Conservation (phyloP, 2,888 invertebrate species). For the Pherbina coryleti region DNA sequence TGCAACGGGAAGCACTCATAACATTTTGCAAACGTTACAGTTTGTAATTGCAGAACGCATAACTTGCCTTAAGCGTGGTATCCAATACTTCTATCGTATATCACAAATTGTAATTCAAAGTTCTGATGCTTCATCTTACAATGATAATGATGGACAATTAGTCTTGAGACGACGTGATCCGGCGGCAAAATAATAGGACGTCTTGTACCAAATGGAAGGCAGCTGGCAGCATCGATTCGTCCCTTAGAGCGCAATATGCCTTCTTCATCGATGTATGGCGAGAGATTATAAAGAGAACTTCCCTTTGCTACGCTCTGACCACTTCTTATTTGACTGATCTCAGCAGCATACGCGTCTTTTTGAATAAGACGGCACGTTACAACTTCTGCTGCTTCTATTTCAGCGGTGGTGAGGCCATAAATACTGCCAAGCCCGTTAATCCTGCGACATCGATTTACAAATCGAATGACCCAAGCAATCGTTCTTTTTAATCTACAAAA, state of each 20-base stretch:
- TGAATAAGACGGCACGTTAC: neutral
- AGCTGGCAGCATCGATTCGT: conserved; percentile 39
- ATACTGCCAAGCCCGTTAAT: neutral
- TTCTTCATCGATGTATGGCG: neutral
- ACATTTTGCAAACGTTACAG: conserved; percentile 21
- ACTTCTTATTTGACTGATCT: neutral
- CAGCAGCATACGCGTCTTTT: neutral
- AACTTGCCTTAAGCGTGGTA: conserved; percentile 18
- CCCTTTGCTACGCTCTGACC: neutral
- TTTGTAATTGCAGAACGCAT: neutral
- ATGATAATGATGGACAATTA: conserved; percentile 35
- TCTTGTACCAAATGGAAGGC: conserved; percentile 36
- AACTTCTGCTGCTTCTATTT: conserved; percentile 22
- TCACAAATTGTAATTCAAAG: conserved; percentile 39
- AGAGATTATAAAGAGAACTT: neutral
- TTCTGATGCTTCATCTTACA: conserved; percentile 43
- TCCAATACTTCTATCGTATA: conserved; percentile 37
- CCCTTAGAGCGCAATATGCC: neutral
- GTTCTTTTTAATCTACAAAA: conserved; percentile 30
- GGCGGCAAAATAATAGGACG: conserved; percentile 43
- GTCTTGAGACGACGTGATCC: conserved; percentile 36
- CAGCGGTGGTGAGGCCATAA: conserved; percentile 14
- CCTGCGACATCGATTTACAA: conserved; percentile 24
- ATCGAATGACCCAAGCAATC: conserved; percentile 32
- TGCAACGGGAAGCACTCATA: neutral